These are phyloP conservation scores for Andrena chrysosceles DNA, from an alignment of 2,888 invertebrate genomes.

Conservation along the genomic window DNA sequence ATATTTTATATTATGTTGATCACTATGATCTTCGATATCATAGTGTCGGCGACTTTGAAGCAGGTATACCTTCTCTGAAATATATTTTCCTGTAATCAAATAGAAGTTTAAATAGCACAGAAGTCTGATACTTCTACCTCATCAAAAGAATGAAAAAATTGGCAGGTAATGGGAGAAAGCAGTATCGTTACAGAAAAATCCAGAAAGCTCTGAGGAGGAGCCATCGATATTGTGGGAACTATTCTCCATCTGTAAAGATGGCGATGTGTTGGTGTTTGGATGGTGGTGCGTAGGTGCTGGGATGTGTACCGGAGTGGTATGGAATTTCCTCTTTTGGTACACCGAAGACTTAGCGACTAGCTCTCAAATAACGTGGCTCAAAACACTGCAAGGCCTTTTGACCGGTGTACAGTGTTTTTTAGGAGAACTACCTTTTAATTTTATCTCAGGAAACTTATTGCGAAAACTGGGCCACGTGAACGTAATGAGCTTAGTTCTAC, in stretches of 20 bases:
- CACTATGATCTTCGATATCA: conserved; percentile 88
- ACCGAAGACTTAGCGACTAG: conserved; percentile 89
- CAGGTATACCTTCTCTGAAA: conserved; percentile 70
- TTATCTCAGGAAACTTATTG: conserved; percentile 88
- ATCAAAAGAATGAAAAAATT: conserved; percentile 64
- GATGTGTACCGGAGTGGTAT: conserved; percentile 93
- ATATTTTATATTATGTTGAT: conserved; percentile 92
- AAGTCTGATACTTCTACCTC: conserved; percentile 62
- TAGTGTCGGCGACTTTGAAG: conserved; percentile 88
- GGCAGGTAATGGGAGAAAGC: conserved; percentile 71
- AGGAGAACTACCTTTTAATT: conserved; percentile 95
- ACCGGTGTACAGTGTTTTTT: conserved; percentile 93
- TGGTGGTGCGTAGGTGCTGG: conserved; percentile 94
- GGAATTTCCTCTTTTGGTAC: conserved; percentile 96
- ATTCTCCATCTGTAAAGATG: conserved; percentile 75
- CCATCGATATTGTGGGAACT: conserved; percentile 80
- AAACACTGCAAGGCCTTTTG: conserved; percentile 90
- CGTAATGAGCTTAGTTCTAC: conserved; percentile 93
- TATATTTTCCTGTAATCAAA: background rate
- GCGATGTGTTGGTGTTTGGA: conserved; percentile 89
- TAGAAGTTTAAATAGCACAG: conserved; percentile 26
- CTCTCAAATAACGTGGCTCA: conserved; percentile 86
- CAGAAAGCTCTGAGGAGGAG: conserved; percentile 70
- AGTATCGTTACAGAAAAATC: conserved; percentile 73
- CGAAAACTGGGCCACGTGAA: conserved; percentile 90